These are phyloP conservation scores for Carterocephalus palaemon DNA, from an alignment of 2,888 invertebrate genomes.

Conservation along the genomic window DNA sequence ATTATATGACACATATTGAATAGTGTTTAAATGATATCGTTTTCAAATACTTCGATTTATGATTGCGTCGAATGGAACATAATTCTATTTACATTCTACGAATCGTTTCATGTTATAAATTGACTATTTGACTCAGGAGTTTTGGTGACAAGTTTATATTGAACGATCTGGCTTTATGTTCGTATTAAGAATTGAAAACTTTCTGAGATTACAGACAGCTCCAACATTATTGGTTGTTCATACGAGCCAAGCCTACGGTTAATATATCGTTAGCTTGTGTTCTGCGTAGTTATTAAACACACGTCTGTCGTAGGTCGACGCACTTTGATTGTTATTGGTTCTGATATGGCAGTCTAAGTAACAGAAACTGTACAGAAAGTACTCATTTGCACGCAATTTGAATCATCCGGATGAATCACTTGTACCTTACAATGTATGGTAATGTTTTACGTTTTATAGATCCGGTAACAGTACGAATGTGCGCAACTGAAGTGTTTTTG, in stretches of 20 bases:
- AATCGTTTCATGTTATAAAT: constrained; percentile 56
- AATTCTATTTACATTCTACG: constrained; percentile 55
- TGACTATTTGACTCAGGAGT: constrained; percentile 40
- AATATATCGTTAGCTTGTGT: constrained; percentile 53
- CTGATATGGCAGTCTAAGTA: constrained; percentile 37
- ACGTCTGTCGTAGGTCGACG: constrained; percentile 41
- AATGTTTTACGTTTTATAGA: constrained; percentile 23
- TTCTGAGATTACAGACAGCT: constrained; percentile 36
- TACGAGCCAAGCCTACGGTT: constrained; percentile 45
- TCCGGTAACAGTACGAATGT: constrained; percentile 15
- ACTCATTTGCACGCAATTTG: constrained; percentile 36
- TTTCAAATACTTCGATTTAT: constrained; percentile 41
- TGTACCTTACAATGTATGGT: constrained; percentile 18
- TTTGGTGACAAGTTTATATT: constrained; percentile 41
- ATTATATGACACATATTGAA: constrained; percentile 18
- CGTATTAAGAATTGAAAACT: constrained; percentile 31
- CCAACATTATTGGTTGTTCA: constrained; percentile 43
- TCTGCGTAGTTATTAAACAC: constrained; percentile 40
- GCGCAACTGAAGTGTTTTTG: background rate
- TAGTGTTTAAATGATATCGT: constrained; percentile 20
- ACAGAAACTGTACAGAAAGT: constrained; percentile 36
- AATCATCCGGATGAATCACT: constrained; percentile 32
- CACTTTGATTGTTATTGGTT: constrained; percentile 36
- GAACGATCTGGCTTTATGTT: constrained; percentile 42
- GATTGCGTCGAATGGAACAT: constrained; percentile 36